These are phyloP conservation scores for Meloe dianella DNA, from an alignment of 2,888 invertebrate genomes.

Conservation along the genomic window DNA sequence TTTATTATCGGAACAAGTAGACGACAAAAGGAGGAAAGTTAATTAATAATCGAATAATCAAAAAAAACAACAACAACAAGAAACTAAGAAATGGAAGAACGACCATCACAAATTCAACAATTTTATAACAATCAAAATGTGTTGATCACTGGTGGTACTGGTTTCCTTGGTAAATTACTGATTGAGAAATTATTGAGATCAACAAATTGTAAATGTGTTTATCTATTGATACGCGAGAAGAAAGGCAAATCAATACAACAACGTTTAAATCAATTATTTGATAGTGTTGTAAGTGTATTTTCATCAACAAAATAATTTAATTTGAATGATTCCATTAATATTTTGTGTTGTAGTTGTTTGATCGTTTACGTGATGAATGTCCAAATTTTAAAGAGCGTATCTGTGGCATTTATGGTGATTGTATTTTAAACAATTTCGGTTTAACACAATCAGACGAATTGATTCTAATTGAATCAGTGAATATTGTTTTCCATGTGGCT, in stretches of 20 bases:
- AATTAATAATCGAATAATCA: too few relatives aligned
- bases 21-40: too few relatives aligned
- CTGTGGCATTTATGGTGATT: constrained; percentile 72
- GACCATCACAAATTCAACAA: too few relatives aligned
- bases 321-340: neutral
- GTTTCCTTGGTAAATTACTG: constrained; percentile 64
- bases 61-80: too few relatives aligned
- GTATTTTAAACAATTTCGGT: constrained; percentile 69
- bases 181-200: constrained; percentile 67
- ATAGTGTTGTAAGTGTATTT: constrained; percentile 63
- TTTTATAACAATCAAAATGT: constrained; percentile 38
- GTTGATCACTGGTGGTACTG: constrained; percentile 63
- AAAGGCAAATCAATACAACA: constrained; percentile 69
- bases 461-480: constrained; percentile 68
- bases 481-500: constrained; percentile 83
- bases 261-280: constrained; percentile 71
- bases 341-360: constrained; percentile 61
- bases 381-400: constrained; percentile 72
- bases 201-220: constrained; percentile 58
- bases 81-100: too few relatives aligned
- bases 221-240: constrained; percentile 64
- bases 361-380: constrained; percentile 61
- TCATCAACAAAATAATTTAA: neutral
- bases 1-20: too few relatives aligned
- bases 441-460: constrained; percentile 67